Base-by-base conservation (phyloP, 2,888 invertebrate species). In the Euplagia quadripunctaria region DNA sequence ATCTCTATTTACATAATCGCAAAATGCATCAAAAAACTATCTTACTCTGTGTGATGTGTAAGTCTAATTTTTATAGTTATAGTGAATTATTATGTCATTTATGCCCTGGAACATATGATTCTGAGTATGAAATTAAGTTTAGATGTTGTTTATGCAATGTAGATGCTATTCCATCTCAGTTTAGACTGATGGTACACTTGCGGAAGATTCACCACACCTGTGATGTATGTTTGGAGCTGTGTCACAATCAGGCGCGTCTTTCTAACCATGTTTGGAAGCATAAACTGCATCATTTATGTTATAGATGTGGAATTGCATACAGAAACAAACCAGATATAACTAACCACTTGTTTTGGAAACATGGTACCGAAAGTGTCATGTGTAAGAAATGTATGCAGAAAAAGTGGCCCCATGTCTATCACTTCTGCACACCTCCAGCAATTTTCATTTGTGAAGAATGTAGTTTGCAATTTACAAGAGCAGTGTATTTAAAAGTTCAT, bases 221-320 rank as follows among this genome's bases (percentile, higher is more conserved):
- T 91, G 98, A 98, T 93, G 98, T 98, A 41, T 98, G 98, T 88
- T 94, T 98, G 82, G 98, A 98, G 91, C 96, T 97, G 79, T 98
- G 98, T 86, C 97, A 97, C 70, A 97, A 97, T 89, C 98, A 98
- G 88, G 97, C 97, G 81, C 97, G 97, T 82, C 94, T 98, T 1
- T 98, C 98, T 0, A 98, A 98, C 85, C 98, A 98, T 88, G 98
- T 98, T 42, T 98, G 98, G 98, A 98, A 98, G 93, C 98, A 98
- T 89, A 98, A 98, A 92, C 92, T 98, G 63, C 97, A 98, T 91
- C 98, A 98, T 92, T 94, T 98, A 73, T 98, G 98, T 88, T 98
- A 98, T 90, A 97, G 98, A 43, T 98, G 98, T 90, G 98, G 98
- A 52, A 98, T 98, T 79, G 97, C 98, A 0, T 98, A 98, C 89